Percentiles rank a stretch among this genome's conserved stretches.
phyloP scores from a whole-genome alignment of 1,140 invertebrate species.

The Ceratoteleas bidentatus region DNA sequence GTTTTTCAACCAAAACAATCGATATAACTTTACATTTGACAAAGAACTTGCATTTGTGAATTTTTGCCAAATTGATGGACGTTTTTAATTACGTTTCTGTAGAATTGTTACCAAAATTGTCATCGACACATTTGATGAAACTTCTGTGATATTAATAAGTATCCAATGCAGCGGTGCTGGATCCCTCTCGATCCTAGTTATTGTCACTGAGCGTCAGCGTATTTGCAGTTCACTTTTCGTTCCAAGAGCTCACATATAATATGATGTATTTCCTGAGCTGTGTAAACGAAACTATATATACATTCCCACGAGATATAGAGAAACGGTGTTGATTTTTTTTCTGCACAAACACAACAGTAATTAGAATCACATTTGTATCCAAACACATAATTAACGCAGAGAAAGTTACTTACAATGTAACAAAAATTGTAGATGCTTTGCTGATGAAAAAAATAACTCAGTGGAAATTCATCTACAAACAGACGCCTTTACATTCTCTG shows the following conservation, averaged over 20 bases:
- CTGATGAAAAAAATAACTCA: too few relatives aligned
- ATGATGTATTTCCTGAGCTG: background rate
- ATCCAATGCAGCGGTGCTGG: conserved; percentile 1
- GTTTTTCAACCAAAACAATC: too few relatives aligned
- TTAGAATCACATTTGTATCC: too few relatives aligned
- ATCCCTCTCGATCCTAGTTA: conserved; percentile 4
- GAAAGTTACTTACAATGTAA: too few relatives aligned
- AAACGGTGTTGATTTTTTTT: conserved; percentile 1
- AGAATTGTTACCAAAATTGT: background rate
- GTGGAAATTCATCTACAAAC: too few relatives aligned
- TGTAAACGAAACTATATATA: background rate
- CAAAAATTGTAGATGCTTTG: too few relatives aligned
- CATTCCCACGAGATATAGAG: background rate
- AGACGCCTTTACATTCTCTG: too few relatives aligned
- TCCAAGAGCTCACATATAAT: conserved; percentile 9
- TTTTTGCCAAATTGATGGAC: too few relatives aligned
- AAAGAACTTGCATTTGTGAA: too few relatives aligned
- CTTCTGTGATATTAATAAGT: background rate
- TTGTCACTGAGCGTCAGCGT: conserved; percentile 5
- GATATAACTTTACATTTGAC: too few relatives aligned
- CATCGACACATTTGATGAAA: background rate
- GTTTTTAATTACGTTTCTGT: background rate
- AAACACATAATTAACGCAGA: too few relatives aligned
- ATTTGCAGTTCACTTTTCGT: conserved; percentile 14
- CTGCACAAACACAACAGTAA: too few relatives aligned